Evolutionary conservation across 2,888 invertebrate genomes (phyloP).

Genomic region (Drosophila borborema): DNA sequence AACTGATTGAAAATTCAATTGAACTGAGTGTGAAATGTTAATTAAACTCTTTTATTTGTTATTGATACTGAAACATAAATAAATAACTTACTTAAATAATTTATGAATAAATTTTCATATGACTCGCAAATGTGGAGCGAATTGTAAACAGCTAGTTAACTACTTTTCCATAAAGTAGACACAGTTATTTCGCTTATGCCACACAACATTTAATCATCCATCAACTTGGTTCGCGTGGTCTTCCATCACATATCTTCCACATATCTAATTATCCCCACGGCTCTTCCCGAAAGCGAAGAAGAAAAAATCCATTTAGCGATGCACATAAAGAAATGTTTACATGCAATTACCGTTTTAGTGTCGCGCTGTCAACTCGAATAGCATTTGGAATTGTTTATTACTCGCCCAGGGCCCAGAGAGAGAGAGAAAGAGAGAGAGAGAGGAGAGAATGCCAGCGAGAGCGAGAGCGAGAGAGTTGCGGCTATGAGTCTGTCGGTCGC

Average conservation of each 20-base stretch:
- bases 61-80: neutral
- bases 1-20: neutral
- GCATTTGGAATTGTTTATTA: slow-evolving; percentile 71
- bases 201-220: slow-evolving; percentile 1
- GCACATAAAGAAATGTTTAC: slow-evolving; percentile 67
- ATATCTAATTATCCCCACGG: slow-evolving; percentile 43
- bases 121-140: neutral
- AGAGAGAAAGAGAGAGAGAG: neutral
- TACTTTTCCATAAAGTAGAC: neutral
- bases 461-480: neutral
- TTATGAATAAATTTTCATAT: too few relatives aligned
- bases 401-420: slow-evolving; percentile 30
- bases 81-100: too few relatives aligned
- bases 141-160: neutral
- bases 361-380: slow-evolving; percentile 70
- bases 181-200: neutral
- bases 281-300: slow-evolving; percentile 10
- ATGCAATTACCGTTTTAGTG: slow-evolving; percentile 76
- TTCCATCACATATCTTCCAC: slow-evolving; percentile 23
- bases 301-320: slow-evolving; percentile 14
- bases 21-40: neutral
- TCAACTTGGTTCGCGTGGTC: slow-evolving; percentile 6
- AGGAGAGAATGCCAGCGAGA: neutral
- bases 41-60: neutral
- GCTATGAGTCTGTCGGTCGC: slow-evolving; percentile 30